Evolutionary conservation across 2,113 vertebrate species (phyloP).

Genomic region (Otocyon megalotis): DNA sequence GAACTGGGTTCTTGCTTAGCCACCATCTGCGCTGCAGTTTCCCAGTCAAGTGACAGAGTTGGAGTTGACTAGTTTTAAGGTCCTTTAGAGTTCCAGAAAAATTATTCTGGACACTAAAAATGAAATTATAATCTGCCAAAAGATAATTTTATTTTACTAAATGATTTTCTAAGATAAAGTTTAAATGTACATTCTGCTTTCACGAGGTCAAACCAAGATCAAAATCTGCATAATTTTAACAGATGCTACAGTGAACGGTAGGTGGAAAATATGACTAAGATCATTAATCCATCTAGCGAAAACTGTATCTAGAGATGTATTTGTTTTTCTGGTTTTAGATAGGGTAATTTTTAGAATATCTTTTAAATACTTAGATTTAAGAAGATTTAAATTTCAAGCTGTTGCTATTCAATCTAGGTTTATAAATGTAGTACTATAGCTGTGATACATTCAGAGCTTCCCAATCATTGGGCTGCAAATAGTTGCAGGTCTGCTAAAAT

Average conservation of each 20-base stretch:
- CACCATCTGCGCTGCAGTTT: not conserved
- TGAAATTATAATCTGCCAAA: conserved; percentile 27
- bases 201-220: not conserved
- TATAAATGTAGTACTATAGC: not conserved
- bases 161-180: conserved; percentile 29
- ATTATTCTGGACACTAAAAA: not conserved
- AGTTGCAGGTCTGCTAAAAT: not conserved
- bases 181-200: conserved; percentile 51
- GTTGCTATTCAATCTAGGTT: not conserved
- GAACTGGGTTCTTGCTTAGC: not conserved
- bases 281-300: conserved; percentile 40
- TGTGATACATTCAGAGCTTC: not conserved
- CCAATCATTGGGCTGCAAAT: not conserved
- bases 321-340: conserved; percentile 15
- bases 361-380: conserved; percentile 33
- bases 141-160: conserved; percentile 25
- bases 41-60: not conserved
- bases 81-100: conserved; percentile 23
- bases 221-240: conserved; percentile 46
- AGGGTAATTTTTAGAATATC: not conserved
- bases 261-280: not conserved
- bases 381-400: not conserved
- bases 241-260: conserved; percentile 18
- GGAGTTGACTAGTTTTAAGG: not conserved
- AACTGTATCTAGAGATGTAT: not conserved